These are phyloP conservation scores for Chaenodraco wilsoni DNA, from an alignment of 2,797 vertebrate genomes.

Conservation along the genomic window DNA sequence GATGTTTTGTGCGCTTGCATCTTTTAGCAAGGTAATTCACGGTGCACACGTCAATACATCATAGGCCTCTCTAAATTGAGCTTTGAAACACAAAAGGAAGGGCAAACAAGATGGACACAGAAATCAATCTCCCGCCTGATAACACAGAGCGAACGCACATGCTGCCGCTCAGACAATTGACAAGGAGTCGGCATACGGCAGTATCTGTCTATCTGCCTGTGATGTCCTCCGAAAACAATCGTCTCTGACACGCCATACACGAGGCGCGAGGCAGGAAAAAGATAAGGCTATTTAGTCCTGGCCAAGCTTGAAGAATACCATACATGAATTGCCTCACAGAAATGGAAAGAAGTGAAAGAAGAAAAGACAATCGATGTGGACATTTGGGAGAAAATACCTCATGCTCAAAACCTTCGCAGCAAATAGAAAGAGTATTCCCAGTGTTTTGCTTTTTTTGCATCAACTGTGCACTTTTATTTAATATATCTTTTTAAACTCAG, in stretches of 20 bases:
- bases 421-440: conserved; percentile 30
- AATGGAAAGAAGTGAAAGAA: conserved; percentile 39
- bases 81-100: conserved; percentile 79
- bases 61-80: conserved; percentile 75
- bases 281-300: conserved; percentile 71
- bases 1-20: conserved; percentile 72
- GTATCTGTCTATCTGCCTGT: conserved; percentile 71
- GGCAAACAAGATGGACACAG: conserved; percentile 78
- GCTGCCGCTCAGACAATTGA: conserved; percentile 63
- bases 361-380: conserved; percentile 41
- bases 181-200: conserved; percentile 54
- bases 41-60: conserved; percentile 73
- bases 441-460: conserved; percentile 8
- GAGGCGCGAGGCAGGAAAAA: conserved; percentile 29
- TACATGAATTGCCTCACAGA: conserved; percentile 40
- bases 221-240: conserved; percentile 76
- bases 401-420: conserved; percentile 10
- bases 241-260: conserved; percentile 64
- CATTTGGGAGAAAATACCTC: conserved; percentile 30
- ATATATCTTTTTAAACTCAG: conserved; percentile 14
- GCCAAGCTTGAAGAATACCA: conserved; percentile 43
- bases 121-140: conserved; percentile 81
- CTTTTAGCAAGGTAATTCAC: conserved; percentile 77
- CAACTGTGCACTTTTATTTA: conserved; percentile 12
- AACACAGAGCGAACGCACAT: conserved; percentile 58